These are phyloP conservation scores for Pampus argenteus DNA, from an alignment of 2,797 vertebrate genomes.

Conservation along the genomic window DNA sequence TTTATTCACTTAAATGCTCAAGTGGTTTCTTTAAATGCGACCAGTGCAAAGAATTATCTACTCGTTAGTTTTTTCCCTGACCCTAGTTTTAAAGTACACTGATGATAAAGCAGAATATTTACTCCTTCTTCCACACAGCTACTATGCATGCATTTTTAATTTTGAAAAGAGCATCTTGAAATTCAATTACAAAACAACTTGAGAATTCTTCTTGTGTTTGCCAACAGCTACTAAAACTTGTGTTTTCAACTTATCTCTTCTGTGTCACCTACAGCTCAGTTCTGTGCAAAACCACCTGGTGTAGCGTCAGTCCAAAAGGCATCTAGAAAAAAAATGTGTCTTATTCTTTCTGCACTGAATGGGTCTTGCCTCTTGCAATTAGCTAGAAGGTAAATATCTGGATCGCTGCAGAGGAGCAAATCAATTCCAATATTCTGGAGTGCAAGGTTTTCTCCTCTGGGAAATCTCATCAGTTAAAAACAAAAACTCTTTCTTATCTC, in stretches of 20 bases:
- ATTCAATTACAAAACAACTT: conserved; percentile 17
- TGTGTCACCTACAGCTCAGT: conserved; percentile 24
- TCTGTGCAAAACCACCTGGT: conserved; percentile 31
- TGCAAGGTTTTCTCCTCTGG: conserved; percentile 68
- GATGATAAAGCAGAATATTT: conserved; percentile 32
- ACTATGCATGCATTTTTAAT: conserved; percentile 21
- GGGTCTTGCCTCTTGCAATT: conserved; percentile 74
- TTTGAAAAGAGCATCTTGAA: conserved; percentile 22
- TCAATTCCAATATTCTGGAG: conserved; percentile 82
- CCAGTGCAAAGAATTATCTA: conserved; percentile 36
- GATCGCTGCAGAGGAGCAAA: conserved; percentile 68
- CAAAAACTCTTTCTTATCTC: conserved; percentile 61
- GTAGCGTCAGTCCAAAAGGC: conserved; percentile 57
- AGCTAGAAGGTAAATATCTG: conserved; percentile 79
- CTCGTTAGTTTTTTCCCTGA: conserved; percentile 35
- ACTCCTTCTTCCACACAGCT: conserved; percentile 17
- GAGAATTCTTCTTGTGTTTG: conserved; percentile 12
- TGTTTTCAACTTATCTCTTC: conserved; percentile 31
- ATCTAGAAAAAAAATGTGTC: conserved; percentile 53
- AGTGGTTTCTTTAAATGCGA: conserved; percentile 35
- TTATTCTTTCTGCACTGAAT: conserved; percentile 51
- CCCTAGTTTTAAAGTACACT: conserved; percentile 40
- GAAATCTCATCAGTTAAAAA: conserved; percentile 76
- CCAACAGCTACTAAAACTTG: background rate
- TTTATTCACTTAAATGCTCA: conserved; percentile 26